Conservation (phyloP, 2,113 vertebrate genomes). For the Chaenocephalus aceratus region DNA sequence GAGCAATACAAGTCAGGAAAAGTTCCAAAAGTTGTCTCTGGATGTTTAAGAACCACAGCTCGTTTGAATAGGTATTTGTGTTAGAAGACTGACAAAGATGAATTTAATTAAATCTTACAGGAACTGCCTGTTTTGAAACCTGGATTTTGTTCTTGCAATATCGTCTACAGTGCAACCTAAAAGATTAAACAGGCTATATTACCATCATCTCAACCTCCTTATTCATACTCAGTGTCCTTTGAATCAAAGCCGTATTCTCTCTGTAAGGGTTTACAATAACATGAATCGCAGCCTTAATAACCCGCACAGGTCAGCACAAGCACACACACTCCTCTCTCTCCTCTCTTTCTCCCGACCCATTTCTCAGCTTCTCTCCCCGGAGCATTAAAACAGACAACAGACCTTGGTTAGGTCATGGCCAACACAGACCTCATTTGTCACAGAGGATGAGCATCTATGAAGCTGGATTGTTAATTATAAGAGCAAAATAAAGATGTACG, state of each 20-base stretch:
- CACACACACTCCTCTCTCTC: constrained; percentile 30
- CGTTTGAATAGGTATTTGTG: constrained; percentile 26
- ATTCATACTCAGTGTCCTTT: constrained; percentile 65
- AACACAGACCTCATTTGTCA: constrained; percentile 80
- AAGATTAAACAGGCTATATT: constrained; percentile 34
- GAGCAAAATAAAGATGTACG: constrained; percentile 71
- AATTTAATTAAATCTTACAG: constrained; percentile 49
- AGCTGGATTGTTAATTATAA: constrained; percentile 74
- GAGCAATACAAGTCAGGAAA: constrained; percentile 17
- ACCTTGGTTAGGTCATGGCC: constrained; percentile 77
- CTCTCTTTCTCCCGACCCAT: constrained; percentile 58
- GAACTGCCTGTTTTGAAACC: constrained; percentile 38
- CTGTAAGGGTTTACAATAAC: constrained; percentile 62
- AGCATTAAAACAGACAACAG: constrained; percentile 76
- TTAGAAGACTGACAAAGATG: constrained; percentile 36
- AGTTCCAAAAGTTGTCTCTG: not conserved
- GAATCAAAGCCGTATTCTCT: constrained; percentile 52
- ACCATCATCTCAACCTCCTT: constrained; percentile 45
- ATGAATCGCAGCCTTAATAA: constrained; percentile 62
- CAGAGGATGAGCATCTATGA: constrained; percentile 71
- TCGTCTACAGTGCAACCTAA: constrained; percentile 16
- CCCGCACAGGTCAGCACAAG: constrained; percentile 69
- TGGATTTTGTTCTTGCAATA: constrained; percentile 20
- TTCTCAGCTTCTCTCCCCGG: constrained; percentile 68
- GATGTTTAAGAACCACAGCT: constrained; percentile 35